Evolutionary conservation across 2,113 vertebrate species (phyloP), one percentile per base, ranked within the genome.

Genomic region (Xiphophorus hellerii): DNA sequence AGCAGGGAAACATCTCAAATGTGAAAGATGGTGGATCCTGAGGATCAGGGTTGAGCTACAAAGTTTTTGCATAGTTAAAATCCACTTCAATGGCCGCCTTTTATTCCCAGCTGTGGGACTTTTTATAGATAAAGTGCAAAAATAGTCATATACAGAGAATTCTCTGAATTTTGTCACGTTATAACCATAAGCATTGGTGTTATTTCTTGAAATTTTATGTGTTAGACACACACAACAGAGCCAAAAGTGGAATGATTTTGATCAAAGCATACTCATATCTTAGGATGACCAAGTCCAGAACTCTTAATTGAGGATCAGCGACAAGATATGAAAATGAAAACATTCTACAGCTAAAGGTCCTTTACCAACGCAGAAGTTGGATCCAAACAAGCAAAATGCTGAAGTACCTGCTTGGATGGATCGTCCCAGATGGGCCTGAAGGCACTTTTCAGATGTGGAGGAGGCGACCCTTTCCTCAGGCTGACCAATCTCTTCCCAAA

Each of bases 371-470:
- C 35, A 37, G 35, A 37, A 3, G 35, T 11, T 37, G 35, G 35
- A 37, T 48, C 44, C 17, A 48, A 48, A 20, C 44, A 48, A 30
- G 9, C 13, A 14, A 15, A 35, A 54, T 44, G 3, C 11, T 1
- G 4, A 0, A 14, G 5, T 27, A 94, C 93, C 94, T 94, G 94
- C 79, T 89, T 93, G 2, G 88, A 87, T 3, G 90, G 90, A 22
- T 94, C 87, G 3, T 95, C 93, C 93, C 93, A 95, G 79, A 94
- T 93, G 9, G 93, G 93, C 71, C 93, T 88, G 82, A 94, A 95
- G 82, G 92, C 92, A 73, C 93, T 92, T 64, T 88, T 87, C 0
- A 76, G 89, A n/a, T 89, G 76, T 0, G 85, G 74, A 70, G 93
- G 80, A 39, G 92, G 88, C 0, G 92, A 92, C 1, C 90, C 89